Evolutionary conservation across 2,888 invertebrate species (phyloP).

Genomic region (Prosopocoilus inquinatus): DNA sequence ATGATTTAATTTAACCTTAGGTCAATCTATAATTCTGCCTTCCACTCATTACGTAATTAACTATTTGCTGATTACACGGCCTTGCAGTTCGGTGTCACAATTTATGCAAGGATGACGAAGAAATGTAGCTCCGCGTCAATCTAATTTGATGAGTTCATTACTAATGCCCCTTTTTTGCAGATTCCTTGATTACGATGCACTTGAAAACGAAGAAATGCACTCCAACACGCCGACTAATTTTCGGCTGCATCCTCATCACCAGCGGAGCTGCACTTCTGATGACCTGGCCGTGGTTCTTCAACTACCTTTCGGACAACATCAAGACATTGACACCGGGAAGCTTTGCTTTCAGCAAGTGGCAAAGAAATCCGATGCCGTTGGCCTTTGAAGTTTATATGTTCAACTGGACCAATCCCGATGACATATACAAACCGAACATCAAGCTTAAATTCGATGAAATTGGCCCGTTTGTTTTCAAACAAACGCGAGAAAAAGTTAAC

Average conservation of each 20-base stretch:
- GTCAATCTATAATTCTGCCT: too few species aligned
- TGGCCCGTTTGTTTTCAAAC: constrained; percentile 67
- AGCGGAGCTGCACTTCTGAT: constrained; percentile 25
- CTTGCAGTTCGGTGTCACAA: too few species aligned
- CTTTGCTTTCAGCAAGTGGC: constrained; percentile 67
- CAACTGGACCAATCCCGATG: constrained; percentile 79
- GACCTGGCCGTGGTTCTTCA: constrained; percentile 26
- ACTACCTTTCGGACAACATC: constrained; percentile 45
- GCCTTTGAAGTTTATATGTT: constrained; percentile 69
- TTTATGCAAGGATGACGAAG: too few species aligned
- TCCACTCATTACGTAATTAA: too few species aligned
- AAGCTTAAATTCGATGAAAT: constrained; percentile 58
- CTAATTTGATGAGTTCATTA: too few species aligned
- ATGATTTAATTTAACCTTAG: too few species aligned
- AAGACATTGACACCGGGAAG: constrained; percentile 62
- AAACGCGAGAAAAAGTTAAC: constrained; percentile 70
- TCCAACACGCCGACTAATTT: constrained; percentile 5
- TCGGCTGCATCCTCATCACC: constrained; percentile 19
- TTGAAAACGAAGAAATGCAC: not conserved
- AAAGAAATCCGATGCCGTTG: constrained; percentile 62
- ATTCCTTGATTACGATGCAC: constrained; percentile 1
- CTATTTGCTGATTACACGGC: too few species aligned
- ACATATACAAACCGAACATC: constrained; percentile 55
- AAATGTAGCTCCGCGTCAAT: too few species aligned
- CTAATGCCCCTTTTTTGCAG: not conserved